These are phyloP conservation scores for Anolis sagrei DNA, from an alignment of 2,113 vertebrate species.

Conservation along the genomic window DNA sequence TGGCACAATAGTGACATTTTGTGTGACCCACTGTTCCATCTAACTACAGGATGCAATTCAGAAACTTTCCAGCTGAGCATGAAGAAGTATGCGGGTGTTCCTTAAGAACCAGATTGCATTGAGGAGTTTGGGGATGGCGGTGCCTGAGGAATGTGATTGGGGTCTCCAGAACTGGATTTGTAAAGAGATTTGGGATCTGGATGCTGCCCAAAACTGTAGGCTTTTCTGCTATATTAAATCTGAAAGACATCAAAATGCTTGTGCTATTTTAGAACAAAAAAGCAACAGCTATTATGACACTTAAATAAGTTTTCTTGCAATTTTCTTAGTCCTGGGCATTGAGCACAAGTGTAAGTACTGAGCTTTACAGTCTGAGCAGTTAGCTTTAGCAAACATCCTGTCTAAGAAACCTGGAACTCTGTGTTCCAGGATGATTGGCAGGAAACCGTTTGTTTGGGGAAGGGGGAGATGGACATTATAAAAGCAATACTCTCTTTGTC, in stretches of 20 bases:
- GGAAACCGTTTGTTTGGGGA: constrained; percentile 74
- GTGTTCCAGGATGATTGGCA: constrained; percentile 80
- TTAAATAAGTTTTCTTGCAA: constrained; percentile 69
- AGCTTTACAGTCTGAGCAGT: constrained; percentile 73
- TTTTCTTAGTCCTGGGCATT: constrained; percentile 69
- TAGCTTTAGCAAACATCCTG: constrained; percentile 77
- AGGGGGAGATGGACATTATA: constrained; percentile 71
- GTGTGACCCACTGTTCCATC: too few species aligned
- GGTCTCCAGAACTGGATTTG: not conserved
- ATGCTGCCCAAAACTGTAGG: not conserved
- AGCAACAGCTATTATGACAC: constrained; percentile 66
- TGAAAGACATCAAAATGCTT: constrained; percentile 59
- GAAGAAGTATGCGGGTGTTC: not conserved
- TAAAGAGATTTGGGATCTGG: constrained; percentile 1
- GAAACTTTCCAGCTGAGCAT: too few species aligned
- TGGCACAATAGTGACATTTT: not conserved
- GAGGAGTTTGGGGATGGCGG: not conserved
- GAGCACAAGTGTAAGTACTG: constrained; percentile 62
- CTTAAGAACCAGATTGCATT: not conserved
- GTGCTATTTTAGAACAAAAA: constrained; percentile 62
- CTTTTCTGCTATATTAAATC: too few species aligned
- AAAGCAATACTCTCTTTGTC: constrained; percentile 57
- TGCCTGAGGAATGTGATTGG: not conserved
- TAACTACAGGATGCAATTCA: not conserved
- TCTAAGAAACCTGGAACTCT: constrained; percentile 74